Percentiles rank a stretch among this genome's conserved stretches.
phyloP scores from a whole-genome alignment of 2,888 invertebrate genomes.

The Microplitis manilae region DNA sequence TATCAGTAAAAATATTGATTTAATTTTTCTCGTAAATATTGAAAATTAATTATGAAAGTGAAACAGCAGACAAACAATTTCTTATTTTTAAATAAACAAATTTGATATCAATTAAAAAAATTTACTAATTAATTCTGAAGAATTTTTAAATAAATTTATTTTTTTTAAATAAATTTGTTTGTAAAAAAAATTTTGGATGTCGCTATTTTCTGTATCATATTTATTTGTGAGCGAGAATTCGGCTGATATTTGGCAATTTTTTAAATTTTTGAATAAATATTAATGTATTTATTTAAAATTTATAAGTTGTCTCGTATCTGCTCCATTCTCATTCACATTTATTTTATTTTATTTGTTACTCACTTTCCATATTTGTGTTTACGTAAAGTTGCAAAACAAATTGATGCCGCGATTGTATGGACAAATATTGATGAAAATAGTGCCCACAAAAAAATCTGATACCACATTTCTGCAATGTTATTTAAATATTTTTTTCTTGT shows the following conservation, averaged over 20 bases:
- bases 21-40: constrained; percentile 17
- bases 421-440: constrained; percentile 94
- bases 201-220: no score
- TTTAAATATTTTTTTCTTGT: constrained; percentile 18
- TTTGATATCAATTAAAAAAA: no score
- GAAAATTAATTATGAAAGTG: not conserved
- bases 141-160: no score
- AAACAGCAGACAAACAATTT: not conserved
- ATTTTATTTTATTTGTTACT: constrained; percentile 52
- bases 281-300: no score
- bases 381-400: constrained; percentile 91
- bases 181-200: no score
- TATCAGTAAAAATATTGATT: not conserved
- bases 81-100: no score
- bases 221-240: no score
- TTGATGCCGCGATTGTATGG: constrained; percentile 90
- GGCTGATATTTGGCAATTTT: not conserved
- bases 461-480: constrained; percentile 94
- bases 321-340: not conserved
- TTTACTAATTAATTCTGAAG: no score
- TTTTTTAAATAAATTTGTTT: no score
- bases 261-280: not conserved
- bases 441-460: constrained; percentile 96
- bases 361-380: constrained; percentile 92
- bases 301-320: no score